Base-by-base conservation (phyloP, 2,797 vertebrate species). In the Luscinia megarhynchos region DNA sequence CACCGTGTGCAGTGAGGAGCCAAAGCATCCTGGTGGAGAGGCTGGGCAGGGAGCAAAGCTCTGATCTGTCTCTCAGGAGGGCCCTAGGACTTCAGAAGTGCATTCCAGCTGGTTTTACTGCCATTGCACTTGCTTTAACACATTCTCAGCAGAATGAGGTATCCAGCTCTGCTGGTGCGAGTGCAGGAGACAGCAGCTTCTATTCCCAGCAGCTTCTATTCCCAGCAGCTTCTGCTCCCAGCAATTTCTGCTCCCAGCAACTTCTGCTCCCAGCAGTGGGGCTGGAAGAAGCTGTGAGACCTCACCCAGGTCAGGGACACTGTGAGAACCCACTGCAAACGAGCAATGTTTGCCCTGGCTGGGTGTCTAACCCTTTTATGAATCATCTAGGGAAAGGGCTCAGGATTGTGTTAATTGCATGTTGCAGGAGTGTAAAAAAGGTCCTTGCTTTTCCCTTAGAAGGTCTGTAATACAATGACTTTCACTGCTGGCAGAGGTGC, bases 401-500 rank as follows among this genome's bases (percentile, higher is more conserved):
- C 90, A 70, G 73, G 50, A 70, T 2, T 69, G 81, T 85, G 74
- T 93, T 93, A 90, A 90, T 80, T 89, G 78, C 76, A 11, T 57
- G 58, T 64, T 80, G 73, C 79, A 63, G 30, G 38, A 59, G 41
- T 78, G 84, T 85, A 79, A 81, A 81, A 94, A 87, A 57, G 83
- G 59, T 89, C 63, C 69, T 82, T 72, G 58, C 74, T 86, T 95
- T 82, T 91, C 48, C 63, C 32, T 54, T 36, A 45, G 73, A 89
- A 88, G 85, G 55, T 75, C 34, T 91, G 91, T 84, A 90, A 91
- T 36, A 93, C 82, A 93, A 26, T 91, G 88, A 85, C 87, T 95
- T 94, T 57, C 55, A 30, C 80, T 96, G 95, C 72, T 94, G 92
- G 95, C 94, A 96, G 94, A 89, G 82, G 84, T 96, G 94, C 92